Conservation (phyloP, 2,888 invertebrate genomes). For the Cephus spinipes region DNA sequence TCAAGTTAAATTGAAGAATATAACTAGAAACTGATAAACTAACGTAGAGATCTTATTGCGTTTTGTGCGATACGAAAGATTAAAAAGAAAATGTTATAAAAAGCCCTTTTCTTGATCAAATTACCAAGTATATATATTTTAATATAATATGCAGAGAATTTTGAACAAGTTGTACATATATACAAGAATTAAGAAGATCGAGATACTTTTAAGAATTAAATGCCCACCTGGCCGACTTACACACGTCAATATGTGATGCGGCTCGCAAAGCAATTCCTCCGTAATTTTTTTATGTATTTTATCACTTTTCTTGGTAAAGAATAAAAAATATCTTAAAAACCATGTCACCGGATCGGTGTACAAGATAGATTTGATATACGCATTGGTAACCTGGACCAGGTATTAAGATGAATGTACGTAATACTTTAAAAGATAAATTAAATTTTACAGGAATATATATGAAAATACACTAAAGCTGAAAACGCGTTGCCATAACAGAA, state of each 20-base stretch:
- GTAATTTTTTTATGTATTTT: background rate
- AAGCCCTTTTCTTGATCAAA: background rate
- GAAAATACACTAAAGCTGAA: background rate
- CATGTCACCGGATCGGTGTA: background rate
- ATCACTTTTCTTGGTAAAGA: background rate
- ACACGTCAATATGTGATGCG: background rate
- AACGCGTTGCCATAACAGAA: background rate
- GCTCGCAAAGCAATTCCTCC: background rate
- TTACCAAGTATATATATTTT: conserved; percentile 9
- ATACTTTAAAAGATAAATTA: background rate
- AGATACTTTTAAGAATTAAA: background rate
- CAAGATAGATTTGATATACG: background rate
- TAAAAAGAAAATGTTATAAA: background rate
- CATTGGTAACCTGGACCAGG: background rate
- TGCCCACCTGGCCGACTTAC: background rate
- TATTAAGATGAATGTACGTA: background rate
- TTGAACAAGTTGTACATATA: conserved; percentile 22
- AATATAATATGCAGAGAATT: conserved; percentile 13
- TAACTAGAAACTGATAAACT: background rate
- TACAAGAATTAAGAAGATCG: conserved; percentile 22
- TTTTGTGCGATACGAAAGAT: background rate
- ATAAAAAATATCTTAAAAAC: background rate
- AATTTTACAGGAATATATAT: background rate
- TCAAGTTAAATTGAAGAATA: background rate
- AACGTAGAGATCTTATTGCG: background rate